Base-by-base conservation (phyloP, 2,888 invertebrate genomes). In the Litoditis marina region DNA sequence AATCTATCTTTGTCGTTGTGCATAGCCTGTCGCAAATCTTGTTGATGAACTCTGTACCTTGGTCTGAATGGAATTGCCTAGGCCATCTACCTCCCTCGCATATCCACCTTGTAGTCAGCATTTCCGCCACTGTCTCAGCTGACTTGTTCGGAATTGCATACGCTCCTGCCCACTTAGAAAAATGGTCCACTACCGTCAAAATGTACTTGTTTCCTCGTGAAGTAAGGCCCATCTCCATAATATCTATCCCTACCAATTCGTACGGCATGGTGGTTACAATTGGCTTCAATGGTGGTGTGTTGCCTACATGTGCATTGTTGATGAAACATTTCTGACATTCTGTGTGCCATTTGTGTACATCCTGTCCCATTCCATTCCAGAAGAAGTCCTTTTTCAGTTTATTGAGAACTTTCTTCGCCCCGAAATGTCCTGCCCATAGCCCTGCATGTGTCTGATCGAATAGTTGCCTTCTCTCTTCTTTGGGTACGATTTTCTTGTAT, bases 121-220 rank as follows among this genome's bases (percentile, higher is more conserved):
- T 55, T 27, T 66, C 46, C 0, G 58, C 60, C 0, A 71, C 66
- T 0, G 63, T 63, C 31, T 66, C 66, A 25, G 63, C 68, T 44
- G 25, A 47, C 46, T 68, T 65, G 22, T 68, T 54, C 27, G 55
- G 59, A 27, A 71, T 61, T 0, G 70, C 36, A 16, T 52, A 52
- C 0, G 63, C 59, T 4, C 44, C 53, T 1, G 53, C 60, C 11
- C 32, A 66, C 50, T 61, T 60, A 1, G 56, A 50, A 53, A 71
- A 71, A n/a, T 66, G 59, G 27, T 66, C 66, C 4, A 71, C 57
- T 3, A 71, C 34, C 8, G 59, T 44, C 49, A 69, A 27, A 0
- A 58, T 36, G 36, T 67, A 69, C 4, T 56, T 46, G 34, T 63
- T 64, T 13, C 68, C 68, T 3, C 31, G 34, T 7, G 32, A 11